Percentiles rank a stretch among this genome's conserved stretches.
Conservation (phyloP, 2,888 invertebrate genomes). For the Chymomyza caudatula region DNA sequence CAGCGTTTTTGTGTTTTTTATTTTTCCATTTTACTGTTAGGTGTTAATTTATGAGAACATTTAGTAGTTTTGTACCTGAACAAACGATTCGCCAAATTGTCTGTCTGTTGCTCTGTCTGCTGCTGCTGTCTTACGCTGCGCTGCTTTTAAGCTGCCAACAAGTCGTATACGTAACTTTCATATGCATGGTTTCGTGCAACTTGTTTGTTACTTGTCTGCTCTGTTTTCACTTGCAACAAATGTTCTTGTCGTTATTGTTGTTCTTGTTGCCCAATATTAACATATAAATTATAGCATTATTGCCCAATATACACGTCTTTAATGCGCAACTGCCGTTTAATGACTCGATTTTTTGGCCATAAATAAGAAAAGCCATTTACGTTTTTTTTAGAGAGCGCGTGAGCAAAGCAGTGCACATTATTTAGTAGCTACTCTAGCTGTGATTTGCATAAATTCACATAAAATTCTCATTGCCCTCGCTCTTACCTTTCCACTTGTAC, state of each 20-base stretch:
- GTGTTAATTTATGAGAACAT: conserved; percentile 74
- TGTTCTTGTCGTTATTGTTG: conserved; percentile 11
- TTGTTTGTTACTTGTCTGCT: not conserved
- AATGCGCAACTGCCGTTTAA: not conserved
- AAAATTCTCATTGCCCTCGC: not conserved
- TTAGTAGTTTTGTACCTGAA: conserved; percentile 57
- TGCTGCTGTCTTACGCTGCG: conserved; percentile 8
- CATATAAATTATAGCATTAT: not conserved
- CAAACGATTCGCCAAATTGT: conserved; percentile 5
- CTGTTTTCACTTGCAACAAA: conserved; percentile 10
- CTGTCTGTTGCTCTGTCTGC: not conserved
- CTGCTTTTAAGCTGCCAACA: conserved; percentile 22
- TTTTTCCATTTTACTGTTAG: conserved; percentile 27
- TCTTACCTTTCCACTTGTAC: not conserved
- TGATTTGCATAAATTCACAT: not conserved
- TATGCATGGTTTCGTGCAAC: not conserved
- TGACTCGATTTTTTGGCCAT: not conserved
- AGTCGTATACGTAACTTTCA: no score
- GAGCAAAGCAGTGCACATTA: not conserved
- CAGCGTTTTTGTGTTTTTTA: conserved; percentile 15
- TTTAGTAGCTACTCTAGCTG: not conserved
- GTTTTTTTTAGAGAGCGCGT: no score
- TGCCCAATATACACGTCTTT: not conserved
- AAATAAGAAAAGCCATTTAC: not conserved
- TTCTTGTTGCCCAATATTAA: not conserved